Percentiles rank a stretch among this genome's conserved stretches.
phyloP scores from a whole-genome alignment of 2,888 invertebrate genomes.

The Limnephilus lunatus region DNA sequence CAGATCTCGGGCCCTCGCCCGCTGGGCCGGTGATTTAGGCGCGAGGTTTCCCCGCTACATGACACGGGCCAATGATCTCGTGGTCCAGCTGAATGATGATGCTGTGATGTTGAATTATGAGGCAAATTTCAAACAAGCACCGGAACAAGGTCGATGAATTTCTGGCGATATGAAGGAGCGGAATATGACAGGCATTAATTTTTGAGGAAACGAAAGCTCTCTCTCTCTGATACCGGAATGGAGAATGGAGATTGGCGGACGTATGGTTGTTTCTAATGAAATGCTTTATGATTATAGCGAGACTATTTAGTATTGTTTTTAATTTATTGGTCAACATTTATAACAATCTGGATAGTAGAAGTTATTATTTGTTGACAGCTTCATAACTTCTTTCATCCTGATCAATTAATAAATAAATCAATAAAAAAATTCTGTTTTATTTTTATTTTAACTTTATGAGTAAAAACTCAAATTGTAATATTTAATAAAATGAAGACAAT shows the following conservation, averaged over 20 bases:
- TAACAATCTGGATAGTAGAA: too few relatives aligned
- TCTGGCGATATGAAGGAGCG: slow-evolving; percentile 41
- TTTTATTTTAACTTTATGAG: too few relatives aligned
- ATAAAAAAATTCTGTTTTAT: too few relatives aligned
- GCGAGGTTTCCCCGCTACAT: slow-evolving; percentile 54
- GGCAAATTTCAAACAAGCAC: slow-evolving; percentile 26
- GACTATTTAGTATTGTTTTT: too few relatives aligned
- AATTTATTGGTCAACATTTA: too few relatives aligned
- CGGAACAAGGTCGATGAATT: slow-evolving; percentile 48
- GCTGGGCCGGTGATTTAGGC: slow-evolving; percentile 61
- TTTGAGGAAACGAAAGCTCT: neutral
- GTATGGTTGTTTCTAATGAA: too few relatives aligned
- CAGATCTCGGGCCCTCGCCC: slow-evolving; percentile 43
- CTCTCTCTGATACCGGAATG: neutral
- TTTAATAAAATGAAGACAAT: too few relatives aligned
- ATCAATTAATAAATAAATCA: too few relatives aligned
- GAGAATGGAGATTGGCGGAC: neutral
- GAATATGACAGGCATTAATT: neutral
- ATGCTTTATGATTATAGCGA: too few relatives aligned
- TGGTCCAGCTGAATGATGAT: slow-evolving; percentile 49
- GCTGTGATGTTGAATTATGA: slow-evolving; percentile 47
- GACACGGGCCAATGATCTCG: slow-evolving; percentile 52
- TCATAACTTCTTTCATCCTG: too few relatives aligned
- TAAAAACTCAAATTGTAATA: too few relatives aligned
- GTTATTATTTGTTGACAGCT: too few relatives aligned